A percentile compares a stretch with the other conserved stretches of the same genome.
phyloP scores from a whole-genome alignment of 2,888 invertebrate species.

The Magallana nippona region DNA sequence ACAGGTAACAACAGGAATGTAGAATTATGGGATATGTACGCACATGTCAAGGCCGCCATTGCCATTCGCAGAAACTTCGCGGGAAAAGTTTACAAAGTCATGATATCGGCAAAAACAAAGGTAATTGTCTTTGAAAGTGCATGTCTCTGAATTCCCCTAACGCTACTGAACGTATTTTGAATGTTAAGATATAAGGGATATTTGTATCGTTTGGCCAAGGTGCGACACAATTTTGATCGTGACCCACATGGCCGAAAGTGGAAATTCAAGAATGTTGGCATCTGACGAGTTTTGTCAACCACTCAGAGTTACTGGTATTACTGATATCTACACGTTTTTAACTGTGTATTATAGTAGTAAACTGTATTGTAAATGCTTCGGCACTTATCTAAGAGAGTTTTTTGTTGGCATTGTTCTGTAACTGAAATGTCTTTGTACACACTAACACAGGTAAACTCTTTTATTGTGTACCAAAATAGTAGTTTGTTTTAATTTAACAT shows the following conservation, averaged over 20 bases:
- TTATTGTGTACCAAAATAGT: too few relatives aligned
- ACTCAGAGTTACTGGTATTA: too few relatives aligned
- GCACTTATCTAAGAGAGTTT: too few relatives aligned
- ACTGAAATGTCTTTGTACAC: too few relatives aligned
- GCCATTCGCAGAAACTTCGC: slow-evolving; percentile 48
- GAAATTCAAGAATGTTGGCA: slow-evolving; percentile 11
- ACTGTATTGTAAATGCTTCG: too few relatives aligned
- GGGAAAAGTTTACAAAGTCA: slow-evolving; percentile 53
- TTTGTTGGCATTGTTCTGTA: too few relatives aligned
- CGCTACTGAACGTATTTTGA: background rate
- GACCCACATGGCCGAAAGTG: slow-evolving; percentile 33
- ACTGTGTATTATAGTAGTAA: background rate
- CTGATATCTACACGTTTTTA: background rate
- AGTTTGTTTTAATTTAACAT: too few relatives aligned
- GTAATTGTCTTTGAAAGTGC: slow-evolving; percentile 30
- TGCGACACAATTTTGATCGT: slow-evolving; percentile 15
- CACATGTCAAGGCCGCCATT: slow-evolving; percentile 58
- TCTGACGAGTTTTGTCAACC: background rate
- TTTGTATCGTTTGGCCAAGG: background rate
- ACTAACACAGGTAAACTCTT: too few relatives aligned
- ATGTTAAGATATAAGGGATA: background rate
- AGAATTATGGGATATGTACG: slow-evolving; percentile 52
- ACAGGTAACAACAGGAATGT: slow-evolving; percentile 53
- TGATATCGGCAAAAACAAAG: slow-evolving; percentile 31
- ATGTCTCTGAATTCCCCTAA: background rate